These are phyloP conservation scores for Macrosiphum euphorbiae DNA, from an alignment of 2,888 invertebrate species.

Conservation along the genomic window DNA sequence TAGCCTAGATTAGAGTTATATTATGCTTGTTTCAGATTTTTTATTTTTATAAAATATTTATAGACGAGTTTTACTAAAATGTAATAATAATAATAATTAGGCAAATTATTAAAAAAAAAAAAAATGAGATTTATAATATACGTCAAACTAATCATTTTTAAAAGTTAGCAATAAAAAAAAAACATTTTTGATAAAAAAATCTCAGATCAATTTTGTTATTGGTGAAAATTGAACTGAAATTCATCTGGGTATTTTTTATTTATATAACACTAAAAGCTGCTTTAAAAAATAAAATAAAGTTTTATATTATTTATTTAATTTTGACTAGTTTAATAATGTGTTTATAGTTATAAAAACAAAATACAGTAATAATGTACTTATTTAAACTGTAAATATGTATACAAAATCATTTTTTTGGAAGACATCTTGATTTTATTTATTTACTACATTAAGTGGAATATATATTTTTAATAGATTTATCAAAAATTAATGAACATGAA, in stretches of 20 bases:
- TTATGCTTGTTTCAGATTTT: constrained; percentile 59
- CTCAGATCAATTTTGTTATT: not conserved
- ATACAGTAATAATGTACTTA: not conserved
- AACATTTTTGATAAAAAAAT: constrained; percentile 33
- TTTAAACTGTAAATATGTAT: not conserved
- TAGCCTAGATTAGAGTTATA: constrained; percentile 44
- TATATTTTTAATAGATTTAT: constrained; percentile 18
- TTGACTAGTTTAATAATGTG: not conserved
- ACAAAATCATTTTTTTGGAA: constrained; percentile 18
- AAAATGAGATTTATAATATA: constrained; percentile 28
- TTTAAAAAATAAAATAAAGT: not conserved
- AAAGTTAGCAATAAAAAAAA: constrained; percentile 39
- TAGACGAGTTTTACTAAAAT: constrained; percentile 39
- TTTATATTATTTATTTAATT: constrained; percentile 27
- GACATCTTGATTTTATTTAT: constrained; percentile 13
- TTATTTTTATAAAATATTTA: constrained; percentile 61
- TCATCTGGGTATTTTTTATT: constrained; percentile 29
- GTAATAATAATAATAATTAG: constrained; percentile 17
- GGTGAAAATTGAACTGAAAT: constrained; percentile 9
- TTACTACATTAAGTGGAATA: not conserved
- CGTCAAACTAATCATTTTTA: constrained; percentile 7
- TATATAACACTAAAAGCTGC: not conserved
- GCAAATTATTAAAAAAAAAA: constrained; percentile 40
- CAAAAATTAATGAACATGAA: not conserved
- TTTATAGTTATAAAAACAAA: constrained; percentile 1